Percentiles rank a stretch among this genome's conserved stretches.
Evolutionary conservation across 37 sponge, comb jelly and placozoan species (phyloP).

Genomic region (Aphrocallistes beatrix): DNA sequence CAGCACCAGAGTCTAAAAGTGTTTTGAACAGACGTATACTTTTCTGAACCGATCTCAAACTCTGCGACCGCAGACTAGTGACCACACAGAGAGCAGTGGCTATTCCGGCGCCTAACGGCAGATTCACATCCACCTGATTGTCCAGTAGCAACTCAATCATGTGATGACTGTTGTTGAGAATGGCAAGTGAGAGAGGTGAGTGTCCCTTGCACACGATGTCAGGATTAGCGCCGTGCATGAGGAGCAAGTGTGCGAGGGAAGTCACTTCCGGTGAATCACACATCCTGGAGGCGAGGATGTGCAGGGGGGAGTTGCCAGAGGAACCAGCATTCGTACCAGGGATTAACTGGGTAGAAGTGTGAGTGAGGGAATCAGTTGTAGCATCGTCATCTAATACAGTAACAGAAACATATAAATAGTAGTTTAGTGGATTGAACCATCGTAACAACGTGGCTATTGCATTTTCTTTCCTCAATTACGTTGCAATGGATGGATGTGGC

Average conservation of each 20-base stretch:
- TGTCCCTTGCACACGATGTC: conserved; percentile 49
- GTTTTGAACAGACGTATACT: not conserved
- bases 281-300: conserved; percentile 22
- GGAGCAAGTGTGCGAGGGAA: not conserved
- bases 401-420: too few species aligned
- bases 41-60: not conserved
- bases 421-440: too few species aligned
- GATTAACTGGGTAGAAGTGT: not conserved
- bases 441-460: too few species aligned
- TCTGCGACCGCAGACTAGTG: conserved; percentile 29
- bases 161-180: conserved; percentile 38
- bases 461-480: too few species aligned
- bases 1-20: not conserved
- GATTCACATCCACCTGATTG: conserved; percentile 47
- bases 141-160: conserved; percentile 40
- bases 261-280: not conserved
- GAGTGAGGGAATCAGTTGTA: too few species aligned
- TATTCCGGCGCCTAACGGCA: conserved; percentile 43
- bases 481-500: too few species aligned
- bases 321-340: conserved; percentile 17
- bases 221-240: conserved; percentile 39
- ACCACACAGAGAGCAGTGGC: conserved; percentile 55
- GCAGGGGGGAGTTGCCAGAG: not conserved
- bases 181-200: conserved; percentile 70
- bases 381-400: too few species aligned